A percentile compares a stretch with the other conserved stretches of the same genome.
Evolutionary conservation across 2,113 vertebrate genomes (phyloP).

Genomic region (Loxodonta africana): DNA sequence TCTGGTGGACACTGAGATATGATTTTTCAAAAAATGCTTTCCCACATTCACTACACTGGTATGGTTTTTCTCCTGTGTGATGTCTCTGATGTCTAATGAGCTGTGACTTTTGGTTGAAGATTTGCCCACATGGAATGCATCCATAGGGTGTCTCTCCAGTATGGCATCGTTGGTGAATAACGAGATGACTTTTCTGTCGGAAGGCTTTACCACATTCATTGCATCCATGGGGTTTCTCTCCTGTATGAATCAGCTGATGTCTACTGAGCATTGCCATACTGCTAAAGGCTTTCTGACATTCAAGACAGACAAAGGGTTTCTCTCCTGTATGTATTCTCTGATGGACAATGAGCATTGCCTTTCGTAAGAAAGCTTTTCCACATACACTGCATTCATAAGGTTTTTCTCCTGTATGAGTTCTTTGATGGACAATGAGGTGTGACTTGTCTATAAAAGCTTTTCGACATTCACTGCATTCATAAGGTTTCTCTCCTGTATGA

Average conservation of each 20-base stretch:
- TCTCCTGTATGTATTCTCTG: conserved; percentile 67
- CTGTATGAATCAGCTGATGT: conserved; percentile 74
- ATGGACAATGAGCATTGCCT: conserved; percentile 57
- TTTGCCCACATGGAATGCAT: conserved; percentile 68
- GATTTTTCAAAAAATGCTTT: conserved; percentile 75
- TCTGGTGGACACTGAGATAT: conserved; percentile 72
- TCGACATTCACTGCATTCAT: conserved; percentile 40
- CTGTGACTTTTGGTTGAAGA: conserved; percentile 71
- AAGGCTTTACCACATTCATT: conserved; percentile 72
- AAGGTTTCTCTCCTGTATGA: conserved; percentile 63
- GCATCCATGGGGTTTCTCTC: conserved; percentile 74
- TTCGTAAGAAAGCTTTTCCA: conserved; percentile 29
- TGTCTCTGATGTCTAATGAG: conserved; percentile 73
- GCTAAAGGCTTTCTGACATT: conserved; percentile 75
- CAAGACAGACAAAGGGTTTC: conserved; percentile 69
- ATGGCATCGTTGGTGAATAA: conserved; percentile 70
- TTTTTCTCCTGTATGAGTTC: conserved; percentile 66
- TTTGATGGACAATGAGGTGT: neutral
- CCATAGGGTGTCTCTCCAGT: conserved; percentile 74
- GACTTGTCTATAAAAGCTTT: conserved; percentile 55
- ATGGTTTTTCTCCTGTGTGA: conserved; percentile 76
- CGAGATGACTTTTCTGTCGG: conserved; percentile 66
- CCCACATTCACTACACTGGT: conserved; percentile 59
- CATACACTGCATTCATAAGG: conserved; percentile 63
- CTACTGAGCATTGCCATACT: conserved; percentile 60